Base-by-base conservation (phyloP, 2,113 vertebrate genomes). In the Tonatia bakeri region DNA sequence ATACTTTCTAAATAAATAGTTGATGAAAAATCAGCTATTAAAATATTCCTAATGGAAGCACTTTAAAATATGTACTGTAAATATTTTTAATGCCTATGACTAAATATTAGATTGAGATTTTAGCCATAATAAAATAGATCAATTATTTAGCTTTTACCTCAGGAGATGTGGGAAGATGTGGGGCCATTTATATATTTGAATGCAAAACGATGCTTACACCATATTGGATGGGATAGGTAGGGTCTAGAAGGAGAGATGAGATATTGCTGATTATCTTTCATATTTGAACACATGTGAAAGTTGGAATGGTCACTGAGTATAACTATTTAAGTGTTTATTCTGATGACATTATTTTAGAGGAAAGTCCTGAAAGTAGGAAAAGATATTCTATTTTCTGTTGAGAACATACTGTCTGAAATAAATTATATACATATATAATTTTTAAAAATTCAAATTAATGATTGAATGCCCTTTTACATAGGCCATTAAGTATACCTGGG, bases 21-120 rank as follows among this genome's bases (percentile, higher is more conserved):
- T 43, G 43, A 43, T 43, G 43, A 72, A 67, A 33, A 40, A 14
- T 70, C 28, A 50, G 7, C 47, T 87, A 54, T 84, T 93, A 52
- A 96, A 88, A 76, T 52, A 61, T 76, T 88, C 52, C 64, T 80
- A 91, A 38, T n/a, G n/a, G 64, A 84, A 85, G 56, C 16, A 81
- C 43, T 12, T 65, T 86, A 81, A 95, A 92, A 72, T 50, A 87
- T 72, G 28, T 90, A 89, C 19, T 87, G 22, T 76, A 61, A 59
- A 90, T 89, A n/a, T 75, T 47, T 81, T 75, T 92, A 83, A 24
- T 91, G 61, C 12, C 77, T 88, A 84, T 96, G n/a, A 73, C 61
- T 64, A 70, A 76, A 85, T 76, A 38, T 83, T 80, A 64, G 36
- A 19, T 40, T 95, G 26, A 12, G 9, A 65, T 56, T 88, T 94